phyloP scores from a whole-genome alignment of 2,113 vertebrate species.

The Morone chrysops region DNA sequence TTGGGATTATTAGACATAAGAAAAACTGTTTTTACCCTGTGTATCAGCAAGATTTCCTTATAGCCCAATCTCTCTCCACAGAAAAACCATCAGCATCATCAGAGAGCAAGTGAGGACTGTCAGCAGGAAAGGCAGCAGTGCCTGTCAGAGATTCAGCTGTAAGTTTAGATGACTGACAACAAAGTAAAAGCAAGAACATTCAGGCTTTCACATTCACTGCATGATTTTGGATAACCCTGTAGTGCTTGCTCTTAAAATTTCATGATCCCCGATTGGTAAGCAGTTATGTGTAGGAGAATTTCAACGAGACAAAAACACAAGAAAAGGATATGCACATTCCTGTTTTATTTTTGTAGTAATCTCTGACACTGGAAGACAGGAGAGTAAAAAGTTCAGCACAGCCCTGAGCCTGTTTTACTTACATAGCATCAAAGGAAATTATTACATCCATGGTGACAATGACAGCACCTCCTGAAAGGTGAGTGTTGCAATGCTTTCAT shows the following conservation, averaged over 20 bases:
- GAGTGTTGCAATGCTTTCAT: neutral
- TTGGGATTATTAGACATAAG: conserved; percentile 63
- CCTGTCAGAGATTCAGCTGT: conserved; percentile 43
- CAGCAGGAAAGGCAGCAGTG: conserved; percentile 33
- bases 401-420: conserved; percentile 3
- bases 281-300: conserved; percentile 32
- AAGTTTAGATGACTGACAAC: conserved; percentile 47
- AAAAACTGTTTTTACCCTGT: conserved; percentile 50
- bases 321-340: neutral
- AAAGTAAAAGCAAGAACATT: conserved; percentile 41
- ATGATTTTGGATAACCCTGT: conserved; percentile 35
- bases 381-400: conserved; percentile 36
- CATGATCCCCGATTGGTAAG: conserved; percentile 46
- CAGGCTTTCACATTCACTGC: conserved; percentile 21
- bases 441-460: neutral
- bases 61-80: conserved; percentile 40
- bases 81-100: conserved; percentile 61
- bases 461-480: neutral
- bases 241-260: conserved; percentile 35
- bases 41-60: conserved; percentile 62
- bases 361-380: neutral
- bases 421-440: conserved; percentile 2
- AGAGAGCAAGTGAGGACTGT: conserved; percentile 45
- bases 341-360: conserved; percentile 4
- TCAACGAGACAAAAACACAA: conserved; percentile 19